Evolutionary conservation across 1,140 invertebrate genomes (phyloP).

Genomic region (Drosophila trapezifrons): DNA sequence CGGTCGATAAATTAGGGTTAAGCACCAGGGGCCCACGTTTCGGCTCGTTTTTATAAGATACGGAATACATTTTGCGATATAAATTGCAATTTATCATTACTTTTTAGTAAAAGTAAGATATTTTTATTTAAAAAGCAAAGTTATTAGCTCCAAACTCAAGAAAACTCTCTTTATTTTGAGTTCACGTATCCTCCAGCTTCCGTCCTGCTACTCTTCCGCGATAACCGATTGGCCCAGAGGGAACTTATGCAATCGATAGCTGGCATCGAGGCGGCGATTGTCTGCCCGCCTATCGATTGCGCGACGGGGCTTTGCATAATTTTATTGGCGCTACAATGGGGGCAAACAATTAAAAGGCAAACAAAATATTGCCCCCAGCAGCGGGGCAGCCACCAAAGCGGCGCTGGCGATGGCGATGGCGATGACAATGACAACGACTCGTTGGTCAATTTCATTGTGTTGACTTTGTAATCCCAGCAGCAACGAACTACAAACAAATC

Average conservation of each 20-base stretch:
- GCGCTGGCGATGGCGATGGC: slow-evolving; percentile 1
- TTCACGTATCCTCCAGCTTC: too few species aligned
- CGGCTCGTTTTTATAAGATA: background rate
- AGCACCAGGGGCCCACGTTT: background rate
- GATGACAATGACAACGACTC: slow-evolving; percentile 25
- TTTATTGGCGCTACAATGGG: slow-evolving; percentile 52
- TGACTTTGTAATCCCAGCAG: slow-evolving; percentile 52
- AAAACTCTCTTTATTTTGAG: too few species aligned
- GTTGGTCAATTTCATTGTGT: slow-evolving; percentile 54
- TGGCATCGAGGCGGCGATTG: too few species aligned
- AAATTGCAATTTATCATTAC: background rate
- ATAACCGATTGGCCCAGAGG: background rate
- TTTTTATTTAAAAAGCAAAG: too few species aligned
- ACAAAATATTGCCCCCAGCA: slow-evolving; percentile 37
- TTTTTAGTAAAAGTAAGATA: too few species aligned
- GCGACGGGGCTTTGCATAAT: slow-evolving; percentile 55
- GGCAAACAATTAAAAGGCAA: slow-evolving; percentile 58
- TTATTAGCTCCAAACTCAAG: too few species aligned
- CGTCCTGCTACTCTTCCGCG: too few species aligned
- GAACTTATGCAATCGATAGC: slow-evolving; percentile 40
- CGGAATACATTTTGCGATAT: background rate
- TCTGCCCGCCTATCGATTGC: slow-evolving; percentile 29
- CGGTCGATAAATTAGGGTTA: slow-evolving; percentile 7
- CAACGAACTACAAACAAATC: slow-evolving; percentile 41
- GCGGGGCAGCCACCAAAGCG: slow-evolving; percentile 1